Evolutionary conservation across 2,797 vertebrate genomes (phyloP).

Genomic region (Platalea minor): DNA sequence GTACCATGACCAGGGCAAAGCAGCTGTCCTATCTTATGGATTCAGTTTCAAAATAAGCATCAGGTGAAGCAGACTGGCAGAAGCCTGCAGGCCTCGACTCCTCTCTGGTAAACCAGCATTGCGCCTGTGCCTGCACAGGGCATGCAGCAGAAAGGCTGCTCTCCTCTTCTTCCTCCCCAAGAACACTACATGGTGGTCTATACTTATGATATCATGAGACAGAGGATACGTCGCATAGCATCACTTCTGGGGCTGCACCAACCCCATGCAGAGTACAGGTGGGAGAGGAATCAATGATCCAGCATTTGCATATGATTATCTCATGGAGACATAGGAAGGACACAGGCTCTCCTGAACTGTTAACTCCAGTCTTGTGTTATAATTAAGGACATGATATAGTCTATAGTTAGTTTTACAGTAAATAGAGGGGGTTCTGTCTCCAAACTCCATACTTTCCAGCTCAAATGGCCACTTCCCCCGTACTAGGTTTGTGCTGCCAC

Average conservation of each 20-base stretch:
- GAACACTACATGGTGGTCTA: background rate
- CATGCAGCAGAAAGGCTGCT: background rate
- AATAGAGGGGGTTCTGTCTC: background rate
- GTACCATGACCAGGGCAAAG: background rate
- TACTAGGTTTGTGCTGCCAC: background rate
- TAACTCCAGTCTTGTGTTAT: background rate
- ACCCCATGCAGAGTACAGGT: accelerated
- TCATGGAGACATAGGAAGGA: background rate
- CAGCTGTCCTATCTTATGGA: background rate
- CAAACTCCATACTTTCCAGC: background rate
- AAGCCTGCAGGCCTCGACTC: background rate
- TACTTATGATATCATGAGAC: background rate
- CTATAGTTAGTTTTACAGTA: background rate
- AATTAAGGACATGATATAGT: background rate
- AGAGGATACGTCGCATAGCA: accelerated
- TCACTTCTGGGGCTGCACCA: background rate
- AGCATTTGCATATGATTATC: background rate
- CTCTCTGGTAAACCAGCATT: background rate
- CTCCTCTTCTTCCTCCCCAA: background rate
- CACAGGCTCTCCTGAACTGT: background rate
- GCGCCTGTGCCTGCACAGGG: accelerated
- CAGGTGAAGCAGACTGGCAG: background rate
- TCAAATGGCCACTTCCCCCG: background rate
- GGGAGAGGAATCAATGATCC: background rate
- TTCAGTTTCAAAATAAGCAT: background rate